Conservation (phyloP, 2,888 invertebrate species). For the Selenia dentaria region DNA sequence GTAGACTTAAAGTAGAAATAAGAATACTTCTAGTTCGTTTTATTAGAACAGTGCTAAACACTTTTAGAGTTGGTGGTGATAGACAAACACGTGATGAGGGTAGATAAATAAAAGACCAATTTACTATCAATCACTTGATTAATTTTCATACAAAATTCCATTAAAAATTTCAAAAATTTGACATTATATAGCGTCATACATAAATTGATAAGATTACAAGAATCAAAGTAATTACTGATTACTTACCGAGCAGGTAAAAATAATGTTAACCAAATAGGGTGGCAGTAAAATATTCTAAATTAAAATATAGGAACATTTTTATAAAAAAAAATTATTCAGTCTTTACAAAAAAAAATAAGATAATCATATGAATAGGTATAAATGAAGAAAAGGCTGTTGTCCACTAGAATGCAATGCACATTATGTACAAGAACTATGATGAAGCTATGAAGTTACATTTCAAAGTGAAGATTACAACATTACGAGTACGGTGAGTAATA, state of each 20-base stretch:
- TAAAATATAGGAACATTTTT: conserved; percentile 83
- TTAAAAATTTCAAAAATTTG: conserved; percentile 84
- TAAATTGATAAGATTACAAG: conserved; percentile 79
- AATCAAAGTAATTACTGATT: conserved; percentile 72
- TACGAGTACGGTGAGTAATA: conserved; percentile 31
- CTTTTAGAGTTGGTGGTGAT: too few species aligned
- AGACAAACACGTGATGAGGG: too few species aligned
- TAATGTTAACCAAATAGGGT: conserved; percentile 75
- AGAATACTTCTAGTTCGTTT: too few species aligned
- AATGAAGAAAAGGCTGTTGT: conserved; percentile 67
- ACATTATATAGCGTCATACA: conserved; percentile 83
- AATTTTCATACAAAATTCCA: conserved; percentile 82
- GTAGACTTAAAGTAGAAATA: too few species aligned
- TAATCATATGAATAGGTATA: conserved; percentile 64
- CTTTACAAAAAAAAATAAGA: conserved; percentile 67
- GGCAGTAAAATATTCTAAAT: conserved; percentile 82
- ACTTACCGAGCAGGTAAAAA: conserved; percentile 74
- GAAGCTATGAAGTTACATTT: conserved; percentile 35
- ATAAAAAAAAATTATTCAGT: conserved; percentile 70
- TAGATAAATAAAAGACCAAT: conserved; percentile 51
- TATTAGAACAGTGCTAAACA: too few species aligned
- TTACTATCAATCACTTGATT: conserved; percentile 81
- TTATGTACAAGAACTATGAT: conserved; percentile 32
- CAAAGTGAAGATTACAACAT: conserved; percentile 32
- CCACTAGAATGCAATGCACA: conserved; percentile 49